These are phyloP conservation scores for Paragorgia papillata DNA, from an alignment of 92 coral and sea anemone genomes.

Conservation along the genomic window DNA sequence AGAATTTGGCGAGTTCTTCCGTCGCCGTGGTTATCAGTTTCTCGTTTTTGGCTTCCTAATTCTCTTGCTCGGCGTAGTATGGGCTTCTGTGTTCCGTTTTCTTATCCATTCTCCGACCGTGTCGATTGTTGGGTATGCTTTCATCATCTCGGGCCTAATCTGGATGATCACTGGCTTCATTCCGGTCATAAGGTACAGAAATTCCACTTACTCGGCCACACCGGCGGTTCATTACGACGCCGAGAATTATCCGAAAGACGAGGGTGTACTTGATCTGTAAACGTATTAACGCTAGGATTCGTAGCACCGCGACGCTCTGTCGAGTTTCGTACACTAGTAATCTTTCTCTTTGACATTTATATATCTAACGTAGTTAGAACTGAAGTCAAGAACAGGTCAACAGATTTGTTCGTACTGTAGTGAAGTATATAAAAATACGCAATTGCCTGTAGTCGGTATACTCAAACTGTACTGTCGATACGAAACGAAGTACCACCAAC, in stretches of 20 bases:
- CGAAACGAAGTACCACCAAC: no score
- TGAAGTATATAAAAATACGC: no score
- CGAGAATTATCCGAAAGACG: conserved; percentile 30
- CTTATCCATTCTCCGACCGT: conserved; percentile 6
- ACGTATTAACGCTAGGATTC: no score
- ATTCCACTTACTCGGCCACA: conserved; percentile 28
- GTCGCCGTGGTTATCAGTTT: conserved; percentile 77
- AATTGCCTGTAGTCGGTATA: no score
- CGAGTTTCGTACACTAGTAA: no score
- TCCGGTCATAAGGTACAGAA: conserved; percentile 63
- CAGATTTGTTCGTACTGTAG: no score
- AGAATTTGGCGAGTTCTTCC: conserved; percentile 80
- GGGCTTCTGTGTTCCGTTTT: conserved; percentile 66
- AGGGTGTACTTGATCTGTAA: conserved; percentile 39
- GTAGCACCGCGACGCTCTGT: no score
- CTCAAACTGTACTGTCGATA: no score
- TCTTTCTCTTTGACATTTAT: no score
- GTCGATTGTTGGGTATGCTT: conserved; percentile 56
- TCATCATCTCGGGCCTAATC: conserved; percentile 49
- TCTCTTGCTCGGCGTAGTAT: conserved; percentile 60
- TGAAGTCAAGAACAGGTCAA: no score
- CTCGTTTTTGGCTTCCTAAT: conserved; percentile 60
- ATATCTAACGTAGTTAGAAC: no score
- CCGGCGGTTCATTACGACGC: conserved; percentile 30
- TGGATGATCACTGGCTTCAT: conserved; percentile 67